Base-by-base conservation (phyloP, 2,888 invertebrate species). In the Chrysolina haemoptera region DNA sequence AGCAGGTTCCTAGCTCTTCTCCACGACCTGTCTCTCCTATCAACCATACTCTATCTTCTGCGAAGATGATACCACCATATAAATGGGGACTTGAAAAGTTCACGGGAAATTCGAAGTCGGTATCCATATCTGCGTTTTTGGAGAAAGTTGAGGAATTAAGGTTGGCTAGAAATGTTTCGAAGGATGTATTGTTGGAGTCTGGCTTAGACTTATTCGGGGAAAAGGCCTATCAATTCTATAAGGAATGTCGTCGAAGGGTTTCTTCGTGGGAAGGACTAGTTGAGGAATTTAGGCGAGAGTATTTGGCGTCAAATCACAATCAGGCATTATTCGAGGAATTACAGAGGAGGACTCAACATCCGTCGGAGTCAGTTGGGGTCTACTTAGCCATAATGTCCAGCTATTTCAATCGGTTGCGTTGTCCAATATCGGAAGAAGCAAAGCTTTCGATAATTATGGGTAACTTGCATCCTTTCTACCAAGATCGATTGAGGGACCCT, bases 201-300 rank as follows among this genome's bases (percentile, higher is more conserved):
- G 70, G 69, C 0, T 59, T 67, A 4, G 74, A 74, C 43, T 62
- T 74, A 16, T 71, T 66, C 22, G 50, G 8, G 2, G 70, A 27
- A 3, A 70, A 43, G n/a, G n/a, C n/a, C n/a, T n/a, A n/a, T n/a
- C n/a, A n/a, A n/a, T n/a, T n/a, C n/a, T n/a, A n/a, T n/a, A 50
- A 53, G 16, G 70, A 63, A 8, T 64, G 22, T 71, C n/a, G 71
- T 12, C 10, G 1, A 9, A 12, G 62, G 11, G 70, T 74, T 18
- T 9, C 11, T 14, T n/a, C 20, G 14, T 74, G 74, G 70, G 65
- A 71, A 12, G 68, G 68, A 8, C 20, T 74, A 9, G 63, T 70
- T 12, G 35, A 18, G 11, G 64, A 71, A 41, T 68, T 71, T 12
- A 12, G 68, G 12, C 18, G 22, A 1, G 70, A 65, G 20, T 70